These are phyloP conservation scores for Ploceus nigricollis DNA, from an alignment of 2,113 vertebrate genomes.

Conservation along the genomic window DNA sequence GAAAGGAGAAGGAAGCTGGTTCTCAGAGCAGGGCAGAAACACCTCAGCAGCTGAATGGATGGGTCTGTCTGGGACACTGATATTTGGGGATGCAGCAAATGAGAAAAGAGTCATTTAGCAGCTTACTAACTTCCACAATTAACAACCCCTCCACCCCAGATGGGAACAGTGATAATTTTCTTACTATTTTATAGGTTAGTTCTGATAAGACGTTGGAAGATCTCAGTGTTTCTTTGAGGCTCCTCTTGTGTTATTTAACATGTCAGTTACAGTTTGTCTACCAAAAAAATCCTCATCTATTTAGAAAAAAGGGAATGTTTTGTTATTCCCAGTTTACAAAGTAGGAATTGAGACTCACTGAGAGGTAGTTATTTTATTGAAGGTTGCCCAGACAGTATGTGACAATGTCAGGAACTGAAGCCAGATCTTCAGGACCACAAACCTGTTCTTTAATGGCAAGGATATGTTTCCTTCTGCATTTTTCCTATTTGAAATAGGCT, in stretches of 20 bases:
- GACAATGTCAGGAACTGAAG: background rate
- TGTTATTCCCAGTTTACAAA: background rate
- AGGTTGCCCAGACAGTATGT: background rate
- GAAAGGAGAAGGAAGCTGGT: background rate
- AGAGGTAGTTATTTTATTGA: background rate
- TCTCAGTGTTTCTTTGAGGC: background rate
- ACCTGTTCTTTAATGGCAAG: background rate
- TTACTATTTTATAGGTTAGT: background rate
- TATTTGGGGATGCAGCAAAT: background rate
- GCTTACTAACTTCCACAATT: background rate
- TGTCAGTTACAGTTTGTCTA: background rate
- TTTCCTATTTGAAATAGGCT: background rate
- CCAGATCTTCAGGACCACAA: background rate
- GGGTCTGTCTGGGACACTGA: background rate
- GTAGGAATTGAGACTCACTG: background rate
- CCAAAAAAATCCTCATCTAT: background rate
- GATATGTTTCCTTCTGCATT: background rate
- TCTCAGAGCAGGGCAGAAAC: background rate
- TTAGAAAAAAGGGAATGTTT: background rate
- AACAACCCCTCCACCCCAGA: background rate
- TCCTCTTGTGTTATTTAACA: background rate
- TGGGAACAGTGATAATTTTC: background rate
- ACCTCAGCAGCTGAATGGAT: background rate
- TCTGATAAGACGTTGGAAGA: background rate
- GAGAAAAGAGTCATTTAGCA: background rate